Base-by-base conservation (phyloP, 2,888 invertebrate genomes). In the Pheosia tremula region DNA sequence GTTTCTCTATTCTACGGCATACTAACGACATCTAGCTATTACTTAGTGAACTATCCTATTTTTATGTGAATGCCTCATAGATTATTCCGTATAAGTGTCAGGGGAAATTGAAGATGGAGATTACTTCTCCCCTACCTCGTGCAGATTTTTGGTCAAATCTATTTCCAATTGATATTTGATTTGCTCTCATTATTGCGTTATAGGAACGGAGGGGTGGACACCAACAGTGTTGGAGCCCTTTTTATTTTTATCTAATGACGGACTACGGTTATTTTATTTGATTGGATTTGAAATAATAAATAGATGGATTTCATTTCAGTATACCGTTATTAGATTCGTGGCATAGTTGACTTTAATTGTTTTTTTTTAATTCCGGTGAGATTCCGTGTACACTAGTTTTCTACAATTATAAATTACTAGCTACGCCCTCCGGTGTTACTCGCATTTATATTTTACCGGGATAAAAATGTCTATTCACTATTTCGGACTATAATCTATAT, bases 161-260 rank as follows among this genome's bases (percentile, higher is more conserved):
- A 71, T 75, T 69, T 66, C 69, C 73, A 77, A 81, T 81, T 74
- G 78, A 72, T 77, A 80, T 80, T 81, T 74, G 73, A 78, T 78
- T 74, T 72, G 64, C 65, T 70, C 55, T 53, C 52, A 62, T 72
- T 68, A 79, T 77, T 75, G 59, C 61, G 61, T 73, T 74, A 68
- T 69, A 67, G 55, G 66, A 60, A 45, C 24, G 5, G 56, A 68
- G 73, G 80, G 79, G 76, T 71, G 73, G 68, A 61, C 63, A 66
- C 61, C 59, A 56, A 60, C 68, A 64, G 72, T 67, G 60, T 62
- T 64, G 60, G 71, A 66, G 74, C 74, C 57, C 52, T 65, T 63
- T 63, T 73, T 60, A 68, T 66, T 68, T 65, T 56, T 58, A 59
- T 64, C 56, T 68, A 73, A 62, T 73, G 50, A 50, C 24, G 50